phyloP scores from a whole-genome alignment of 2,113 vertebrate species.

The Psettodes erumei region DNA sequence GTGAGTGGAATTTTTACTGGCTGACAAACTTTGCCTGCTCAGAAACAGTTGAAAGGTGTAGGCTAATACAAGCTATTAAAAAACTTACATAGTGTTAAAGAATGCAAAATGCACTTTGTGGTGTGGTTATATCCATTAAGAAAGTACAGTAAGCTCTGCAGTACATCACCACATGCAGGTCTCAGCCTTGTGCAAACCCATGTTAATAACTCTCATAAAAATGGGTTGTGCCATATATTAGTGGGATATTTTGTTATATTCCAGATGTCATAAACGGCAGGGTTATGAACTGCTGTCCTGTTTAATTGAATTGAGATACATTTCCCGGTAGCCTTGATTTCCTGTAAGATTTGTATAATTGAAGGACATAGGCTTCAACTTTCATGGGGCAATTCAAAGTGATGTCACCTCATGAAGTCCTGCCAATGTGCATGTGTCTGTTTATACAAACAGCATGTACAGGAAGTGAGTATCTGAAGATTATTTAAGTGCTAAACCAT shows the following conservation, averaged over 20 bases:
- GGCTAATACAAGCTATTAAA: background rate
- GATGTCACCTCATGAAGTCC: background rate
- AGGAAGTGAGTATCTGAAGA: constrained; percentile 38
- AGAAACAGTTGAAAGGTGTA: constrained; percentile 23
- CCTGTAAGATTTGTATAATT: constrained; percentile 37
- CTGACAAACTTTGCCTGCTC: constrained; percentile 34
- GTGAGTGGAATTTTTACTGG: constrained; percentile 17
- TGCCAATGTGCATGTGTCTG: constrained; percentile 27
- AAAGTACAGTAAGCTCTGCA: constrained; percentile 1
- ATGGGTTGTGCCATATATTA: constrained; percentile 20
- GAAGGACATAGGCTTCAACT: constrained; percentile 27
- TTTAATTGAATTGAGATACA: constrained; percentile 47
- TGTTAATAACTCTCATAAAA: constrained; percentile 33
- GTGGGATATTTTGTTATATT: constrained; percentile 18
- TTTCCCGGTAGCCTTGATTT: constrained; percentile 45
- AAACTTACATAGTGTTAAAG: background rate
- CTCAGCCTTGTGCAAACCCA: constrained; percentile 17
- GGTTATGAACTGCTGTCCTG: constrained; percentile 34
- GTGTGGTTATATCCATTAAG: background rate
- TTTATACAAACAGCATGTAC: constrained; percentile 10
- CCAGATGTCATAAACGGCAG: constrained; percentile 31
- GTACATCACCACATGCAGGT: background rate
- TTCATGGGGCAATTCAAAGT: constrained; percentile 5
- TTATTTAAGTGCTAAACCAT: constrained; percentile 65
- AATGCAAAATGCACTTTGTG: constrained; percentile 1